Conservation (phyloP, 1,140 invertebrate species). For the Tetramorium parvispinum region DNA sequence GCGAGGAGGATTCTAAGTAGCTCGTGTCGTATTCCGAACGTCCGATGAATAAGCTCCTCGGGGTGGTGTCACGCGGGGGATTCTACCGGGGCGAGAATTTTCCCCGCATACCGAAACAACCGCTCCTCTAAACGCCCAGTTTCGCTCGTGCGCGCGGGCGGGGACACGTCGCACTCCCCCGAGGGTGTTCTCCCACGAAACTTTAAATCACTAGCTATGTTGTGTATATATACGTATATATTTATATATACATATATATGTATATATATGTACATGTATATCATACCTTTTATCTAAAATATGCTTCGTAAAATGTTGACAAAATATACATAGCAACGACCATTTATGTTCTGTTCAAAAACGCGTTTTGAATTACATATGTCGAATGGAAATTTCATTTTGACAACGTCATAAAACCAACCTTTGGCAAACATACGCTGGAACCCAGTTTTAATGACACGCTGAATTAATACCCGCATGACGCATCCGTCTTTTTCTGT, state of each 20-base stretch:
- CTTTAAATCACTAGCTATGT: constrained; percentile 67
- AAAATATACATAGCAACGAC: constrained; percentile 18
- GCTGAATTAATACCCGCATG: constrained; percentile 64
- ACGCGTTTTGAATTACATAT: constrained; percentile 65
- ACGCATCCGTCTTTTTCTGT: constrained; percentile 18
- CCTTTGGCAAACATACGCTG: constrained; percentile 56
- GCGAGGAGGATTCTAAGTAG: constrained; percentile 35
- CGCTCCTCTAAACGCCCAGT: constrained; percentile 5
- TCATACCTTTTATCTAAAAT: constrained; percentile 15
- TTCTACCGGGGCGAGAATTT: constrained; percentile 32
- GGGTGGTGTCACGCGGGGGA: not conserved
- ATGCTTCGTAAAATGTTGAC: constrained; percentile 19
- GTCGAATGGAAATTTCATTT: constrained; percentile 72
- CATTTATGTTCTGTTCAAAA: constrained; percentile 38
- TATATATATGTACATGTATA: too few relatives aligned
- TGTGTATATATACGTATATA: not conserved
- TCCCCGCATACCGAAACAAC: constrained; percentile 33
- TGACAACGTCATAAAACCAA: constrained; percentile 68
- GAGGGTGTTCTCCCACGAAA: constrained; percentile 47
- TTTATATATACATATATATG: too few relatives aligned
- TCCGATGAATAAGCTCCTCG: constrained; percentile 34
- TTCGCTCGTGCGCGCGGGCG: not conserved
- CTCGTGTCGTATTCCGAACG: constrained; percentile 12
- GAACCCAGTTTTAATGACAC: constrained; percentile 65
- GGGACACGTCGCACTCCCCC: not conserved